Base-by-base conservation (phyloP, 2,113 vertebrate genomes). In the Siphamia tubifer region DNA sequence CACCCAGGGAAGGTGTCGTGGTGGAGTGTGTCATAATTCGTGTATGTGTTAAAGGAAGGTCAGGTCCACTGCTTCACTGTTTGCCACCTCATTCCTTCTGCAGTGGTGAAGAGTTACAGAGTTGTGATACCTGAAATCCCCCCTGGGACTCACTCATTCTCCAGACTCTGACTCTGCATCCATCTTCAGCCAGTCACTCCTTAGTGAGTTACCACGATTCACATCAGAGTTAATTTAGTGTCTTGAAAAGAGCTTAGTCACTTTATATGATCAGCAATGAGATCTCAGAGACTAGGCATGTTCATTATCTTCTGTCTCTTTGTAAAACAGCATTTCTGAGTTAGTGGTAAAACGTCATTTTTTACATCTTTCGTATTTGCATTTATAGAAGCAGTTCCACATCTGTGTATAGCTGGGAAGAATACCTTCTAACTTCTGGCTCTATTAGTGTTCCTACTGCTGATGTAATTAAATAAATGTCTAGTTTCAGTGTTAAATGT, bases 51-150 rank as follows among this genome's bases (percentile, higher is more conserved):
- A 39, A 56, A 71, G 49, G 20, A 77, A 79, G 71, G 64, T 72
- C 51, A 31, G 55, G 31, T 70, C 69, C 43, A 54, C 54, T 63
- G 75, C 49, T 57, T 32, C 51, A 49, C 47, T 49, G 32, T 48
- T 53, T n/a, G 8, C 32, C 10, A 19, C 67, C 54, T 67, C 25
- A 24, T 42, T 42, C 44, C 10, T 67, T 75, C 70, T 78, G 75
- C 75, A 83, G 75, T 68, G 74, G 74, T 68, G 49, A 83, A 42
- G 62, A 72, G 76, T 82, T 85, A 75, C 78, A 80, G 66, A 74
- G 54, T 58, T 45, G 63, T 47, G 83, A 81, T 82, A 77, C 57
- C 40, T 38, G 74, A 83, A 9, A 45, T 65, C 77, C 79, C 83
- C 64, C 60, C 2, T 21, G 57, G 65, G 76, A 70, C 74, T 54